These are phyloP conservation scores for Drosophila rhopaloa DNA, from an alignment of 1,140 invertebrate genomes.

Conservation along the genomic window DNA sequence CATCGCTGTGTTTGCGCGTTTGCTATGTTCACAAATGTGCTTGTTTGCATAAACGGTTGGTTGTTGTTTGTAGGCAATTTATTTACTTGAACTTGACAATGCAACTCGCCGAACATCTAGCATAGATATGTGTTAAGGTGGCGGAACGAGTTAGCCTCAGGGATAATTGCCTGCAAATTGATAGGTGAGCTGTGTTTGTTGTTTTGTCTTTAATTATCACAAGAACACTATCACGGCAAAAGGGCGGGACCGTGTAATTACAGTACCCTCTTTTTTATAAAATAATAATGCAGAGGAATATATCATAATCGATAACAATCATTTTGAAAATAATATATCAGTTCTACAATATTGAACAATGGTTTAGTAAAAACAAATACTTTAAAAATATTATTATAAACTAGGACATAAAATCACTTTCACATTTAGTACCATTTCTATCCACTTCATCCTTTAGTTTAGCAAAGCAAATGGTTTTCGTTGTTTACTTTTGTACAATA, in stretches of 20 bases:
- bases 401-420: too few species aligned
- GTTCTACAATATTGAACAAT: not conserved
- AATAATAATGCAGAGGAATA: not conserved
- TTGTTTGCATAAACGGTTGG: slow-evolving; percentile 55
- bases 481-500: too few species aligned
- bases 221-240: slow-evolving; percentile 11
- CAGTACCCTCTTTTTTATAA: not conserved
- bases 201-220: slow-evolving; percentile 21
- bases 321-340: too few species aligned
- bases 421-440: too few species aligned
- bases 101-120: slow-evolving; percentile 46
- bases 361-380: not conserved
- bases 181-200: slow-evolving; percentile 9
- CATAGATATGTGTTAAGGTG: slow-evolving; percentile 13
- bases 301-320: not conserved
- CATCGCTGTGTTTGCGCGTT: slow-evolving; percentile 15
- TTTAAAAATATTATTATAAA: too few species aligned
- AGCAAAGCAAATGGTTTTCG: too few species aligned
- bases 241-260: not conserved
- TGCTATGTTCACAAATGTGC: slow-evolving; percentile 25
- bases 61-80: slow-evolving; percentile 45
- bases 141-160: slow-evolving; percentile 36
- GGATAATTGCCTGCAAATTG: slow-evolving; percentile 40
- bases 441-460: too few species aligned
- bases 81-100: slow-evolving; percentile 79